phyloP scores from a whole-genome alignment of 2,888 invertebrate species.

The Halictus ligatus region DNA sequence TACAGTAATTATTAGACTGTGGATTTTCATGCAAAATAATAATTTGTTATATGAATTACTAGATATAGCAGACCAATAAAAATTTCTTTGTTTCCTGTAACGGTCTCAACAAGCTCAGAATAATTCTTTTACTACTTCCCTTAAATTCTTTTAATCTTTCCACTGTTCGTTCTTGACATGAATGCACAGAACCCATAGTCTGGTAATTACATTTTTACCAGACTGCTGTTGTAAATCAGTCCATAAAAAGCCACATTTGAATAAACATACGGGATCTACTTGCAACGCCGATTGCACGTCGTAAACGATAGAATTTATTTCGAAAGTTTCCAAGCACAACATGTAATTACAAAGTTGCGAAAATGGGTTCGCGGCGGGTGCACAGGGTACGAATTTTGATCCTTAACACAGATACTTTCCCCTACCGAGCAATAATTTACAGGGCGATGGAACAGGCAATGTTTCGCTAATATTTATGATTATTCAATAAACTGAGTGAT shows the following conservation, averaged over 20 bases:
- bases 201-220: neutral
- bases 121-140: neutral
- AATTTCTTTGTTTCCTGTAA: neutral
- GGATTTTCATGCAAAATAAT: neutral
- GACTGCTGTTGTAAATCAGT: neutral
- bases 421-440: neutral
- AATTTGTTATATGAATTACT: neutral
- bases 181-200: neutral
- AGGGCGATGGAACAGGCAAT: neutral
- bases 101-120: neutral
- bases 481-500: neutral
- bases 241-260: neutral
- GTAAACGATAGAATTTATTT: conserved; percentile 2
- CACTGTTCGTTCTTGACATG: neutral
- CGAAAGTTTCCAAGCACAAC: neutral
- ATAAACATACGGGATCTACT: neutral
- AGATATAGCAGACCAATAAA: neutral
- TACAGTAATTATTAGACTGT: neutral
- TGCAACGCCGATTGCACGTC: conserved; percentile 4
- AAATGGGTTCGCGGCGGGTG: neutral
- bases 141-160: neutral
- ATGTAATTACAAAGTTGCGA: conserved; percentile 2
- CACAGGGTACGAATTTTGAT: neutral
- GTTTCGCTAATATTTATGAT: neutral
- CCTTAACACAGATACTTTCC: neutral